A percentile compares a stretch with the other conserved stretches of the same genome.
Evolutionary conservation across 1,140 invertebrate genomes (phyloP).

Genomic region (Aphidius ervi): DNA sequence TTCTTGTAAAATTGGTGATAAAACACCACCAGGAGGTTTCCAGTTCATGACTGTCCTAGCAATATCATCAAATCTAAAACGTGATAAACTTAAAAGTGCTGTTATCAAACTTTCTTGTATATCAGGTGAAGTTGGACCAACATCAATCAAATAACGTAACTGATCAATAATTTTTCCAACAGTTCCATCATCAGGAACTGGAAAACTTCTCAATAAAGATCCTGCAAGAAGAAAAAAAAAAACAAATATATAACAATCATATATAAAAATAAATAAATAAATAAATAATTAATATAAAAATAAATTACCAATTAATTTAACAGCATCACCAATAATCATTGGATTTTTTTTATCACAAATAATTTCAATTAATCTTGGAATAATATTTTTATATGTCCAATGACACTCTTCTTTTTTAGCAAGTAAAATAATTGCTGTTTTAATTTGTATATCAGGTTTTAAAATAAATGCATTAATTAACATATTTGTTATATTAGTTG

Average conservation of each 20-base stretch:
- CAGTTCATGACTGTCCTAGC: conserved; percentile 33
- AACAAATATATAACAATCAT: not conserved
- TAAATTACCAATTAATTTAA: conserved; percentile 38
- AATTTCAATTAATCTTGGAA: conserved; percentile 37
- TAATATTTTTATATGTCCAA: conserved; percentile 40
- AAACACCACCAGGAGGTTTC: conserved; percentile 27
- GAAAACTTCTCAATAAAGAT: conserved; percentile 36
- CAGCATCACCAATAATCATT: conserved; percentile 29
- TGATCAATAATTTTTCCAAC: conserved; percentile 36
- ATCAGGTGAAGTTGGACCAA: conserved; percentile 33
- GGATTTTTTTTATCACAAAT: conserved; percentile 34
- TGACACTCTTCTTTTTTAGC: conserved; percentile 36
- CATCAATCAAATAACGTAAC: conserved; percentile 36
- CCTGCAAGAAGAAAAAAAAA: conserved; percentile 30
- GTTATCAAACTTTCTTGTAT: conserved; percentile 40
- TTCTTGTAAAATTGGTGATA: conserved; percentile 25
- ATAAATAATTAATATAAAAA: not conserved
- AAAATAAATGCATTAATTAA: conserved; percentile 30
- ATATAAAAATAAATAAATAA: not conserved
- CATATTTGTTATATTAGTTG: conserved; percentile 23
- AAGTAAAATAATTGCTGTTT: conserved; percentile 38
- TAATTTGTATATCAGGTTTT: conserved; percentile 26
- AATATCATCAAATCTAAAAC: conserved; percentile 33
- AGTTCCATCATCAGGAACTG: conserved; percentile 24
- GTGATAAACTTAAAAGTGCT: conserved; percentile 38